These are phyloP conservation scores for Caenorhabditis latens DNA, from an alignment of 1,140 invertebrate genomes.

Conservation along the genomic window DNA sequence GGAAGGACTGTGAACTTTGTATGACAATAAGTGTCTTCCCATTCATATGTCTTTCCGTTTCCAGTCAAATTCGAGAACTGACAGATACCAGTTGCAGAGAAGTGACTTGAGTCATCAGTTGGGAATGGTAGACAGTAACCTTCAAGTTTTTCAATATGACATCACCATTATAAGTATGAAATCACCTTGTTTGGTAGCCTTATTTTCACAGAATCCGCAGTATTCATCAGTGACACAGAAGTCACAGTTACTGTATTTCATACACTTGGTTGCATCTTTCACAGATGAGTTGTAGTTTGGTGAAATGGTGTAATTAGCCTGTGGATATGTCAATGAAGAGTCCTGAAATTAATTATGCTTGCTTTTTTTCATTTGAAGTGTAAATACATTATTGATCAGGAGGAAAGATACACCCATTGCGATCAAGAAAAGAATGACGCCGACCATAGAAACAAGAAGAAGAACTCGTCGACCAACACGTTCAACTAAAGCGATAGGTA, in stretches of 20 bases:
- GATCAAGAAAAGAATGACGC: conserved; percentile 74
- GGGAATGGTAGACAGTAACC: conserved; percentile 61
- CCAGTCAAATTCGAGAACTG: conserved; percentile 16
- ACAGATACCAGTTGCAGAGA: conserved; percentile 58
- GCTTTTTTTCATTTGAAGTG: neutral
- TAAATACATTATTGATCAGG: conserved; percentile 68
- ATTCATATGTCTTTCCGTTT: conserved; percentile 60
- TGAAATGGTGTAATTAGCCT: neutral
- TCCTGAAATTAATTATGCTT: conserved; percentile 53
- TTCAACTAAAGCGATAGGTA: conserved; percentile 79
- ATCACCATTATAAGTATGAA: conserved; percentile 54
- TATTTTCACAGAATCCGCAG: conserved; percentile 70
- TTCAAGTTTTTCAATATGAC: neutral
- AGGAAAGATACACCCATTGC: conserved; percentile 70
- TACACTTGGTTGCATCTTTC: conserved; percentile 20
- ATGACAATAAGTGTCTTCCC: conserved; percentile 70
- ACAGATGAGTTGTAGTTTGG: conserved; percentile 28
- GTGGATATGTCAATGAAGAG: conserved; percentile 56
- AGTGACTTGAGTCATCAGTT: conserved; percentile 11
- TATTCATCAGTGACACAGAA: conserved; percentile 71
- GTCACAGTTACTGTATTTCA: conserved; percentile 69
- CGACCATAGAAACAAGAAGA: conserved; percentile 80
- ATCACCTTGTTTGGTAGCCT: conserved; percentile 29
- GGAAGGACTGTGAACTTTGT: conserved; percentile 72
- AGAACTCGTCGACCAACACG: conserved; percentile 81